phyloP scores from a whole-genome alignment of 2,797 vertebrate species.

The Catharus ustulatus region DNA sequence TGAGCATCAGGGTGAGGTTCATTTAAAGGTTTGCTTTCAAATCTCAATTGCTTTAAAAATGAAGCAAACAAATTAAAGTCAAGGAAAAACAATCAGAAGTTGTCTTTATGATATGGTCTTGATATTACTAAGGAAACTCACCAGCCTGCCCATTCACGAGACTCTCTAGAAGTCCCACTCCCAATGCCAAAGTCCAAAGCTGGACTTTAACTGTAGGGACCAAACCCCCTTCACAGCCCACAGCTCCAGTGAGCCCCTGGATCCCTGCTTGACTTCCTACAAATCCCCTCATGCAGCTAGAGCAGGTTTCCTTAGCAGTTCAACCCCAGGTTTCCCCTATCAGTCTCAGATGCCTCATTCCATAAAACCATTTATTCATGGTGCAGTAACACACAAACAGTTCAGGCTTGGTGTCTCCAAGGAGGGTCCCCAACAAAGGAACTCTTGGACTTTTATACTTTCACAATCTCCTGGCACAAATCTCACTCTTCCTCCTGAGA shows the following conservation, averaged over 20 bases:
- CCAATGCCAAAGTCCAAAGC: not conserved
- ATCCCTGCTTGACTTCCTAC: not conserved
- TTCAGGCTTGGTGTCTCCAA: not conserved
- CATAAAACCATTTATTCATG: not conserved
- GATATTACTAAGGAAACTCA: not conserved
- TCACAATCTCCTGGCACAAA: not conserved
- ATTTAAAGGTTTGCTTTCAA: not conserved
- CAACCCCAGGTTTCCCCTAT: not conserved
- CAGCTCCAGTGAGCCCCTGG: not conserved
- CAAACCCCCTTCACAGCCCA: not conserved
- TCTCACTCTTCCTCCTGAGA: rapidly evolving
- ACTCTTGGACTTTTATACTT: not conserved
- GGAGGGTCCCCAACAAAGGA: not conserved
- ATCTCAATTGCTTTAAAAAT: not conserved
- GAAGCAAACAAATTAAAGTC: not conserved
- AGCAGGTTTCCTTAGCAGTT: not conserved
- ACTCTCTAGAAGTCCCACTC: not conserved
- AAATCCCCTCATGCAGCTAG: not conserved
- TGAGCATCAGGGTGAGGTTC: not conserved
- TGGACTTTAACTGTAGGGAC: not conserved
- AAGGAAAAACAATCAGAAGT: not conserved
- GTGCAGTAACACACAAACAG: not conserved
- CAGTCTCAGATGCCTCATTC: not conserved
- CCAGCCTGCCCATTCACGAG: not conserved
- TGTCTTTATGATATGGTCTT: not conserved